A percentile compares a stretch with the other conserved stretches of the same genome.
phyloP scores from a whole-genome alignment of 1,140 invertebrate species.

The Drosophila punjabiensis region DNA sequence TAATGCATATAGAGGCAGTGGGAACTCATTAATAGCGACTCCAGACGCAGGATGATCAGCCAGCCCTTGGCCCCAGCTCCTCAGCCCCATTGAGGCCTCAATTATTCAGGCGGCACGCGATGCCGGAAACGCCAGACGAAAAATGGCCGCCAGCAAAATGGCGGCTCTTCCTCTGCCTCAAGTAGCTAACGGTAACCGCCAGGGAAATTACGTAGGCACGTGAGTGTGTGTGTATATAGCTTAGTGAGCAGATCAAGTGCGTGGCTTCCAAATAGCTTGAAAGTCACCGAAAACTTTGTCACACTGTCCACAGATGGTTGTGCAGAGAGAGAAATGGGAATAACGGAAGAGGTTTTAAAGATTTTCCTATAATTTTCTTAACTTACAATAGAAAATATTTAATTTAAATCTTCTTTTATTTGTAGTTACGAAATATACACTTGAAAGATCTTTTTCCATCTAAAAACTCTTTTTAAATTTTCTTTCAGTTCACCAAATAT shows the following conservation, averaged over 20 bases:
- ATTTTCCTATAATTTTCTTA: background rate
- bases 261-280: slow-evolving; percentile 46
- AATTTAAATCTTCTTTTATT: background rate
- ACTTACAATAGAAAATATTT: background rate
- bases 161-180: slow-evolving; percentile 18
- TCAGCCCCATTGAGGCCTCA: slow-evolving; percentile 48
- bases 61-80: slow-evolving; percentile 54
- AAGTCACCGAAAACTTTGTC: slow-evolving; percentile 39
- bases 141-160: slow-evolving; percentile 72
- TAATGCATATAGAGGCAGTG: slow-evolving; percentile 68
- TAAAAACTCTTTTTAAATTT: no score
- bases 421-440: no score
- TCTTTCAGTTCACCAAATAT: slow-evolving; percentile 14
- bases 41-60: slow-evolving; percentile 30
- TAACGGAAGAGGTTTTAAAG: background rate
- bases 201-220: slow-evolving; percentile 63
- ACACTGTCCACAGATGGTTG: slow-evolving; percentile 27
- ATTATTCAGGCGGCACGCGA: slow-evolving; percentile 73
- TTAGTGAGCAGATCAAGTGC: slow-evolving; percentile 24
- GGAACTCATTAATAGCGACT: slow-evolving; percentile 75
- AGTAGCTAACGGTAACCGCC: slow-evolving; percentile 55
- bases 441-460: no score
- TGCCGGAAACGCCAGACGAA: slow-evolving; percentile 41
- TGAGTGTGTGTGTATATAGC: slow-evolving; percentile 6
- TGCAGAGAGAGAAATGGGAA: background rate